Evolutionary conservation across 2,797 vertebrate species (phyloP).

Genomic region (Xerus rutilus): DNA sequence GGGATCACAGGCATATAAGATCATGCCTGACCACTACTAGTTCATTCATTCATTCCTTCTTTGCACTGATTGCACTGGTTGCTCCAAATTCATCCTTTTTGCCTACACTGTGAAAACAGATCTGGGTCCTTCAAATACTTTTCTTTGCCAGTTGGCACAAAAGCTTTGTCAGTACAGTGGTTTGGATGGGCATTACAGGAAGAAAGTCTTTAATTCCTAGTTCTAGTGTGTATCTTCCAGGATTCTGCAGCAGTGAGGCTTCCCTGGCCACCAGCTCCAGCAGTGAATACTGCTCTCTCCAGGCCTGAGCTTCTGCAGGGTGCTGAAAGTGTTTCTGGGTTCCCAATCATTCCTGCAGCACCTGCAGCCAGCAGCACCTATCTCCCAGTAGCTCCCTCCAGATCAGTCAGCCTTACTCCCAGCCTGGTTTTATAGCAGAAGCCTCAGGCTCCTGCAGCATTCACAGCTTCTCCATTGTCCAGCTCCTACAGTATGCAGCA

Average conservation of each 20-base stretch:
- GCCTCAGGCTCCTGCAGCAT: background rate
- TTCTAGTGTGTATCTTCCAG: background rate
- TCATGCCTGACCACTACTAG: too few species aligned
- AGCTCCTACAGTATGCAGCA: too few species aligned
- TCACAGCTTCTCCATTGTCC: too few species aligned
- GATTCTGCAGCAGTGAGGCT: background rate
- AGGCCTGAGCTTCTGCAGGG: background rate
- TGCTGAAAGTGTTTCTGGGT: background rate
- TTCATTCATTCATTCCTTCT: too few species aligned
- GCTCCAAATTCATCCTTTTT: background rate
- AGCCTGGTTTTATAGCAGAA: too few species aligned
- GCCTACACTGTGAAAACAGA: background rate
- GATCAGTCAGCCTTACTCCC: background rate
- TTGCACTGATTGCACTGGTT: background rate
- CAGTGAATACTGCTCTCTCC: too few species aligned
- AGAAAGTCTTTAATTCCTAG: background rate
- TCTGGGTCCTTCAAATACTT: background rate
- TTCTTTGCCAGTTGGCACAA: background rate
- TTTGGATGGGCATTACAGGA: background rate
- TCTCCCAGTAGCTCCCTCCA: background rate
- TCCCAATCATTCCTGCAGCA: background rate
- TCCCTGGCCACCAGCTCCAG: background rate
- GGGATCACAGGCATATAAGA: too few species aligned
- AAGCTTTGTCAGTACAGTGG: background rate
- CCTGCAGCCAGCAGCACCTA: too few species aligned